Evolutionary conservation across 2,113 vertebrate species (phyloP), one percentile per base, ranked within the genome.

Genomic region (Philantomba maxwellii): DNA sequence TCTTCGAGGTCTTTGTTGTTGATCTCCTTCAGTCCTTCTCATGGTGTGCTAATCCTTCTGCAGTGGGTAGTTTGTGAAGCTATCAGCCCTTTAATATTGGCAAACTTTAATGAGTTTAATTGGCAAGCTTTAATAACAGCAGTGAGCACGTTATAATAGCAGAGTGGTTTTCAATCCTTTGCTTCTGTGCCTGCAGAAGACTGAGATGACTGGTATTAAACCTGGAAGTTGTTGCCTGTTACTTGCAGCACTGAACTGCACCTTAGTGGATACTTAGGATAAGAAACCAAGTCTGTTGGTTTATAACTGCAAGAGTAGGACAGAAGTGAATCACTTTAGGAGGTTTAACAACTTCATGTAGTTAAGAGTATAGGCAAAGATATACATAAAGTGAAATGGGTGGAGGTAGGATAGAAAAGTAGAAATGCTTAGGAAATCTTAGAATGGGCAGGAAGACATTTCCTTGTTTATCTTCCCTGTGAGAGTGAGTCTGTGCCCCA

Each of bases 151-250:
- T 53, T 78, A 23, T 28, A 96, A 43, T 53, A 82, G 49, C 62
- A 45, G 58, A 93, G 47, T 95, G 47, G 28, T 93, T 96, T 97
- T 90, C 86, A 96, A 64, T 96, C 66, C 43, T 96, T 88, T n/a
- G 13, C 87, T 97, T 96, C 70, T 93, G 16, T 85, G 55, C 70
- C 55, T 85, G 82, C 16, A 81, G 62, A 51, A 83, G 33, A 97
- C 64, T 51, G 80, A 88, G 36, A 73, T 81, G n/a, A 95, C 80
- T 82, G 60, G 64, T 62, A 30, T 78, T 85, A 81, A n/a, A 91
- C 12, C 57, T 62, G 9, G 55, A 91, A 84, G 14, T 55, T 94
- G 55, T 57, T 91, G 77, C 86, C 28, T 87, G 10, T 93, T 94
- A 73, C 33, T 91, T 80, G 23, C 11, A 89, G 78, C 30, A 78